Conservation (phyloP, 1,140 invertebrate genomes). For the Diorhabda carinulata region DNA sequence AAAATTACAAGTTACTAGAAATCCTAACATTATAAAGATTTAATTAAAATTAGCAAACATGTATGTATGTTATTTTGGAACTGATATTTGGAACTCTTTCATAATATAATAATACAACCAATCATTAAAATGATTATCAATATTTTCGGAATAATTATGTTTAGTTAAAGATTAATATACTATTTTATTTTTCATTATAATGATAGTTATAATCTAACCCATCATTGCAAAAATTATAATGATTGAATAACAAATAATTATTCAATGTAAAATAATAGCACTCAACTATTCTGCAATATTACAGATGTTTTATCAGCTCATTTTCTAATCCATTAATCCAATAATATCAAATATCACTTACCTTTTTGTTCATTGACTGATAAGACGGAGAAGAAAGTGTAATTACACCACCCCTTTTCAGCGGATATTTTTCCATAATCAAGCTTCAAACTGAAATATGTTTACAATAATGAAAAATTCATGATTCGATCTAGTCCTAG, state of each 20-base stretch:
- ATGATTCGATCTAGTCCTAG: no score
- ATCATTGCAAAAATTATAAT: neutral
- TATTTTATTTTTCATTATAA: no score
- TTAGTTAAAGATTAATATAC: no score
- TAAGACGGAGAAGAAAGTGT: constrained; percentile 48
- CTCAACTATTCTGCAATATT: neutral
- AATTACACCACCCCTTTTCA: constrained; percentile 48
- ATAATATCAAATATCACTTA: constrained; percentile 32
- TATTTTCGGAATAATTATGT: no score
- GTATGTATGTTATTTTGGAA: no score
- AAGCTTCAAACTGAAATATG: neutral
- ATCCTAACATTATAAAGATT: no score
- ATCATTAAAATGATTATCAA: no score
- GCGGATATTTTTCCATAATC: constrained; percentile 53
- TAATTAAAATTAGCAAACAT: no score
- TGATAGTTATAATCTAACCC: neutral
- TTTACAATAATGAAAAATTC: no score
- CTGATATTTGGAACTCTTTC: no score
- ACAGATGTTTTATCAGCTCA: neutral
- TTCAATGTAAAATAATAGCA: neutral
- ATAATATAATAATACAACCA: no score
- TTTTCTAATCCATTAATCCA: neutral
- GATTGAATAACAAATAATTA: neutral
- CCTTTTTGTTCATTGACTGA: constrained; percentile 54
- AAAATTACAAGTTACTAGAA: no score